Conservation (phyloP, 2,113 vertebrate species). For the Cyanoramphus novaezelandiae region DNA sequence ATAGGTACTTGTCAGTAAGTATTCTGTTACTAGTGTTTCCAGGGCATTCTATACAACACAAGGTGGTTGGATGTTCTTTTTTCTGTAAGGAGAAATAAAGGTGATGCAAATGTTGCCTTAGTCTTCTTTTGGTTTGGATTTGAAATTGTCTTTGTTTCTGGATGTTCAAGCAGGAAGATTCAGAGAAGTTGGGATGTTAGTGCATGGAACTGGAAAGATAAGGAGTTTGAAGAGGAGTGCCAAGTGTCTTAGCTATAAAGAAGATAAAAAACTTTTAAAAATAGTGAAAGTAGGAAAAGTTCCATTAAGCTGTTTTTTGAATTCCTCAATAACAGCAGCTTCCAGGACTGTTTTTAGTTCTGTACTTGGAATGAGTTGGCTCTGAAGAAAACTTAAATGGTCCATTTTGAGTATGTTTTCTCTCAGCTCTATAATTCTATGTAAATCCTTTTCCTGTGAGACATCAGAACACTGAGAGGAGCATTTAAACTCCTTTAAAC, state of each 20-base stretch:
- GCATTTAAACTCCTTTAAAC: not conserved
- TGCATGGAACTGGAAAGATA: not conserved
- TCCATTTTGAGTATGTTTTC: not conserved
- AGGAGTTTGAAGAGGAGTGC: not conserved
- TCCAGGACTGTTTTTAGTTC: not conserved
- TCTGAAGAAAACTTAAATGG: not conserved
- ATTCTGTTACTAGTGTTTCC: not conserved
- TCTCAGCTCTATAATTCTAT: not conserved
- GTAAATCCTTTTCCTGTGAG: not conserved
- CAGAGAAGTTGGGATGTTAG: not conserved
- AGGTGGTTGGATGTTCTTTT: not conserved
- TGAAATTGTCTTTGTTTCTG: not conserved
- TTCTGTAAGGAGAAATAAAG: not conserved
- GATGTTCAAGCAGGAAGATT: not conserved
- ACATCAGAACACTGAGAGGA: not conserved
- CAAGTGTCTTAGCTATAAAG: not conserved
- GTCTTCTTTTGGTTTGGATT: not conserved
- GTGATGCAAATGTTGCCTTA: not conserved
- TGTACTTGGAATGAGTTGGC: not conserved
- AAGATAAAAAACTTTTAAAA: not conserved
- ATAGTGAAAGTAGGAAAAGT: not conserved
- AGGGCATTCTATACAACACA: not conserved
- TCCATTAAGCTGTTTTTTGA: not conserved
- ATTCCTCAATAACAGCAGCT: not conserved
- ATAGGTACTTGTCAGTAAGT: not conserved